Evolutionary conservation across 2,888 invertebrate species (phyloP).

Genomic region (Habroteleia sp.): DNA sequence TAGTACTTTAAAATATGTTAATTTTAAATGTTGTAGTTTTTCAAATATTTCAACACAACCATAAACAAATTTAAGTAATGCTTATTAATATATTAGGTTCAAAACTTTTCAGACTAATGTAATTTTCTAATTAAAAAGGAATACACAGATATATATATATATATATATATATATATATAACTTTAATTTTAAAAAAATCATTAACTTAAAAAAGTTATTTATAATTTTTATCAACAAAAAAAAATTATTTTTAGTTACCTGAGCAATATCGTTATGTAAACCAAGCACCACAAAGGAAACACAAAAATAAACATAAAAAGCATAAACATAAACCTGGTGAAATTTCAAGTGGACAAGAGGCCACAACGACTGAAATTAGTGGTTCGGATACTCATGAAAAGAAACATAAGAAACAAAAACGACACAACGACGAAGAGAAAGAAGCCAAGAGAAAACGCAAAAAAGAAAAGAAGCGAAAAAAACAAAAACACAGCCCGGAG

Average conservation of each 20-base stretch:
- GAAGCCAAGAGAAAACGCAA: constrained; percentile 93
- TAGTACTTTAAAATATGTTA: too few relatives aligned
- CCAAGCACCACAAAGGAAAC: constrained; percentile 94
- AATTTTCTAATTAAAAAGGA: too few relatives aligned
- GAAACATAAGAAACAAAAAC: constrained; percentile 96
- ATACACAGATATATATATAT: too few relatives aligned
- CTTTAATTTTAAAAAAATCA: too few relatives aligned
- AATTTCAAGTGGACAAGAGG: constrained; percentile 87
- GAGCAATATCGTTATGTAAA: constrained; percentile 97
- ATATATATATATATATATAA: too few relatives aligned
- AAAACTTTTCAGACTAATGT: too few relatives aligned
- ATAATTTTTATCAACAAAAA: constrained; percentile 1
- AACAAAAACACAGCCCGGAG: constrained; percentile 95
- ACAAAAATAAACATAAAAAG: constrained; percentile 97
- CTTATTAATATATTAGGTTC: too few relatives aligned
- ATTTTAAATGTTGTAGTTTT: too few relatives aligned
- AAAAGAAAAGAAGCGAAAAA: constrained; percentile 97
- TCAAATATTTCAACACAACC: too few relatives aligned
- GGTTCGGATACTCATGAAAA: constrained; percentile 93
- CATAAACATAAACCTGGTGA: constrained; percentile 95
- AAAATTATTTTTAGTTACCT: constrained; percentile 86
- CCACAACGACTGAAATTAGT: constrained; percentile 85
- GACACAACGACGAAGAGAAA: constrained; percentile 93
- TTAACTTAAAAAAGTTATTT: not conserved
- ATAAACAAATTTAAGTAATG: too few relatives aligned